phyloP scores from a whole-genome alignment of 2,888 invertebrate species.

The Tuta absoluta region DNA sequence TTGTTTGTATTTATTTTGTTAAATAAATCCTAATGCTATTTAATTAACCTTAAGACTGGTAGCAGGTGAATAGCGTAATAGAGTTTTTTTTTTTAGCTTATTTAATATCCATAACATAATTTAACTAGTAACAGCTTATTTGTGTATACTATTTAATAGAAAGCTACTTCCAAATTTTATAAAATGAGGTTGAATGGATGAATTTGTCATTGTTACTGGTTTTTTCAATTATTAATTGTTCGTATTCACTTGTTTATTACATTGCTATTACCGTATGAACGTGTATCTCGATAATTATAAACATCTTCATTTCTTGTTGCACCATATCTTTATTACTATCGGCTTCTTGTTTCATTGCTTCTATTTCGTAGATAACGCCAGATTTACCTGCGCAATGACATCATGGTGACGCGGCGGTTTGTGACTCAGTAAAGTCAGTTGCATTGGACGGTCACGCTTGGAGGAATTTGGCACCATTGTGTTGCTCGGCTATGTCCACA shows the following conservation, averaged over 20 bases:
- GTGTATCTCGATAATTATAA: conserved; percentile 7
- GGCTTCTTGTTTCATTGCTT: conserved; percentile 11
- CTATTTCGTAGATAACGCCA: background rate
- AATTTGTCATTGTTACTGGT: background rate
- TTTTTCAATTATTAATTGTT: background rate
- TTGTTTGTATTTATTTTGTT: background rate
- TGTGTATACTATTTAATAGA: too few species aligned
- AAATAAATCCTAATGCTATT: too few species aligned
- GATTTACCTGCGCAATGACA: conserved; percentile 41
- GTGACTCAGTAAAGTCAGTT: conserved; percentile 42
- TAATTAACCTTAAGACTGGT: too few species aligned
- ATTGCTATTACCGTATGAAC: background rate
- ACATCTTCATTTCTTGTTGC: background rate
- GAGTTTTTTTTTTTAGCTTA: too few species aligned
- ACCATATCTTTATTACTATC: background rate
- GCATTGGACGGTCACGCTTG: conserved; percentile 37
- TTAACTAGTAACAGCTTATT: too few species aligned
- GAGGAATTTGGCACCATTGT: conserved; percentile 32
- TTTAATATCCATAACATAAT: too few species aligned
- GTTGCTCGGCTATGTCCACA: background rate
- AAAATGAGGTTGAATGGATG: too few species aligned
- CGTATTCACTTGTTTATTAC: background rate
- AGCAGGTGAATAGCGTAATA: too few species aligned
- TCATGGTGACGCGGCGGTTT: conserved; percentile 49
- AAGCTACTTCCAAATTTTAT: too few species aligned